Evolutionary conservation across 2,888 invertebrate genomes (phyloP), one percentile per base, ranked within the genome.

Genomic region (Pinctada fucata): DNA sequence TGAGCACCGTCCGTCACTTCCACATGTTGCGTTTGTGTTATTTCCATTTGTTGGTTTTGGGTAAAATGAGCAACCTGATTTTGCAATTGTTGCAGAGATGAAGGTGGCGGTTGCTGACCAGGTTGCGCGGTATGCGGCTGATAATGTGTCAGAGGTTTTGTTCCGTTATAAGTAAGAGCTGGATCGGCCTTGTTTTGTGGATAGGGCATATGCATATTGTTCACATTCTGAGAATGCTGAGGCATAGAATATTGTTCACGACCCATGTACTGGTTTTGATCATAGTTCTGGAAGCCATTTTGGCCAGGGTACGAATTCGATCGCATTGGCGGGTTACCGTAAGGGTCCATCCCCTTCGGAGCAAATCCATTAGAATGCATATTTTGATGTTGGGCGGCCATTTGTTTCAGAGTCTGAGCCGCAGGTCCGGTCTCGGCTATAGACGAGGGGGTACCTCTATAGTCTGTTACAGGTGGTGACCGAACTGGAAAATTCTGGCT

Each of bases 341-440:
- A 86, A 13, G 84, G 85, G 51, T 85, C 83, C 50, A 65, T 50
- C 45, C 84, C 84, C 65, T 83, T 88, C 58, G 84, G 82, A 48
- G 84, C 84, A 47, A 77, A 79, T 3, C 75, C 74, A 10, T 76
- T 77, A 2, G 81, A 79, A 67, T 85, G 83, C 81, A 90, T 89
- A 93, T 97, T 97, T 93, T 97, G 97, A 93, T 98, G 98, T 92
- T 98, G 98, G 92, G 98, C 97, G 64, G 98, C 98, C 97, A 98
- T 97, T 90, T 98, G 97, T 92, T 98, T 98, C 75, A 98, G 94
- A 0, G 97, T 98, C 93, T 98, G 97, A 72, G 98, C 97, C 0
- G 98, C 98, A 48, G 97, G 96, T 80, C 97, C 97, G 10, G 90
- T 88, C 16, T 71, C 65, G 3, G 75, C 77, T 10, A 83, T 49